Percentiles rank a stretch among this genome's conserved stretches.
These are phyloP conservation scores for Limnephilus marmoratus DNA, from an alignment of 2,888 invertebrate species.

Conservation along the genomic window DNA sequence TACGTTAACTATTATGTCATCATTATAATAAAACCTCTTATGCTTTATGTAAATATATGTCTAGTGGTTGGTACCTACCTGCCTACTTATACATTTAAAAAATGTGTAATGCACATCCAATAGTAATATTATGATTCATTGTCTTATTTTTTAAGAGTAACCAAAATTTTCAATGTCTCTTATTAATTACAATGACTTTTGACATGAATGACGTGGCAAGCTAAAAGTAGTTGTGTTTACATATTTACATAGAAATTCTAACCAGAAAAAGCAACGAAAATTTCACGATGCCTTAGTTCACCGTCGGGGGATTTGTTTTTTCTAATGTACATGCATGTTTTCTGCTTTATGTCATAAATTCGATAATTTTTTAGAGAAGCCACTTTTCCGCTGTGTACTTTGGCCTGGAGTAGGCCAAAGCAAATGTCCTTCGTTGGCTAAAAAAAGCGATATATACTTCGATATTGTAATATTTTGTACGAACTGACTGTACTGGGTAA, in stretches of 20 bases:
- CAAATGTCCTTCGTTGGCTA: not conserved
- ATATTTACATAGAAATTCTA: not conserved
- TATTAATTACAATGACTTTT: too few relatives aligned
- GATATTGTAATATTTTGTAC: not conserved
- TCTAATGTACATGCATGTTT: too few relatives aligned
- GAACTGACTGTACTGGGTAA: not conserved
- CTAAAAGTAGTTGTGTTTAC: not conserved
- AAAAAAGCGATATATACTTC: not conserved
- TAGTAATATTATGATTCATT: too few relatives aligned
- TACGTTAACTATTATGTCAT: too few relatives aligned
- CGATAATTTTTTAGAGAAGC: not conserved
- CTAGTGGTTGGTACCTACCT: not conserved
- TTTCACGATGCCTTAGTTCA: too few relatives aligned
- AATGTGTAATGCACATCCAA: too few relatives aligned
- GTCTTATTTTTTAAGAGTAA: not conserved
- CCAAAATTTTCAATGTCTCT: not conserved
- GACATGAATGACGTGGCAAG: too few relatives aligned
- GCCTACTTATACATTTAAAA: not conserved
- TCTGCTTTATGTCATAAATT: not conserved
- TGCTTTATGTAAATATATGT: too few relatives aligned
- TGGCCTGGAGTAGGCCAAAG: not conserved
- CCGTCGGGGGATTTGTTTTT: too few relatives aligned
- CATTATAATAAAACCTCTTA: too few relatives aligned
- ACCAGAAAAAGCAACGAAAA: not conserved
- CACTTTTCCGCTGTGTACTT: not conserved